Evolutionary conservation across 2,797 vertebrate genomes (phyloP).

Genomic region (Neosilurus hyrtlii): DNA sequence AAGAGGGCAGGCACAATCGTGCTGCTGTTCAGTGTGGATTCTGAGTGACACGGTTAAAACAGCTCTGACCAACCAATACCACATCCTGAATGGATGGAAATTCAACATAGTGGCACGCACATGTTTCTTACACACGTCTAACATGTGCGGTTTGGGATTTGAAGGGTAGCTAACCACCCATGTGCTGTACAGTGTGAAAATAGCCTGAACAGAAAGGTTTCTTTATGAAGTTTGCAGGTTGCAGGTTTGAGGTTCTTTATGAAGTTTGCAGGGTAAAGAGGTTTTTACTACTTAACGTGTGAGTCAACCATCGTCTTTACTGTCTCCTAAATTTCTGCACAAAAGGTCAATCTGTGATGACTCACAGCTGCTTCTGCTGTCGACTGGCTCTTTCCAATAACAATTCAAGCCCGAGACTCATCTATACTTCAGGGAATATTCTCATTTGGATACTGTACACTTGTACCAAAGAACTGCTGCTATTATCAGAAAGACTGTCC

Average conservation of each 20-base stretch:
- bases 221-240: background rate
- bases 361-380: background rate
- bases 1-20: conserved; percentile 43
- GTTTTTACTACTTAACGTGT: background rate
- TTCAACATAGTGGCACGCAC: conserved; percentile 19
- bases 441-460: background rate
- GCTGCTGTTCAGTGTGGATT: conserved; percentile 47
- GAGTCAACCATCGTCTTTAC: background rate
- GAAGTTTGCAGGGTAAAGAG: too few relatives aligned
- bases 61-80: conserved; percentile 25
- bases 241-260: too few relatives aligned
- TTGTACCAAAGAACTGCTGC: background rate
- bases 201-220: background rate
- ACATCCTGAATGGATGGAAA: conserved; percentile 36
- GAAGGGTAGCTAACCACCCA: conserved; percentile 5
- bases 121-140: conserved; percentile 19
- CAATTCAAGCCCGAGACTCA: background rate
- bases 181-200: conserved; percentile 9
- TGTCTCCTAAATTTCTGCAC: conserved; percentile 5
- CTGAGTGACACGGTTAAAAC: conserved; percentile 48
- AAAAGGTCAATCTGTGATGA: background rate
- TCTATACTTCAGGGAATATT: background rate
- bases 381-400: background rate
- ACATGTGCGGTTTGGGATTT: conserved; percentile 2
- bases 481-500: background rate